Evolutionary conservation across 2,888 invertebrate genomes (phyloP).

Genomic region (Miltochrista miniata): DNA sequence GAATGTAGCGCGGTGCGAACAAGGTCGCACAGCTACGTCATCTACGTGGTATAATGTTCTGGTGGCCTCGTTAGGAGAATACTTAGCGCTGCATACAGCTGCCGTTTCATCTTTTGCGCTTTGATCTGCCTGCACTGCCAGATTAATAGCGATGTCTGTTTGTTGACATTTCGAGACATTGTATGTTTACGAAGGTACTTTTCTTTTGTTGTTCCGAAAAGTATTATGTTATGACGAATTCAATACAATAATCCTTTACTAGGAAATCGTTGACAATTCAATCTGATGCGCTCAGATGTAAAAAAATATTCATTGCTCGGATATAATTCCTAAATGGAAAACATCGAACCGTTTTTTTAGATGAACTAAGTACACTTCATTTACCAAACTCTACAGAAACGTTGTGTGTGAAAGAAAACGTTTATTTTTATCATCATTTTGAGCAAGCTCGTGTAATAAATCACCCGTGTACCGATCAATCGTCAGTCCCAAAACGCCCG

Average conservation of each 20-base stretch:
- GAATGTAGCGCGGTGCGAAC: conserved; percentile 2
- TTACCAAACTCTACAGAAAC: conserved; percentile 18
- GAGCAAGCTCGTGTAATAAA: conserved; percentile 39
- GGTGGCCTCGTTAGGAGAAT: conserved; percentile 32
- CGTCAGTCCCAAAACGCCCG: conserved; percentile 24
- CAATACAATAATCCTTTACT: no score
- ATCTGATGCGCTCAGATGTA: no score
- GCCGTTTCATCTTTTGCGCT: conserved; percentile 42
- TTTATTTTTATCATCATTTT: conserved; percentile 37
- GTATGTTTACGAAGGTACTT: neutral
- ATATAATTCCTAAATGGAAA: conserved; percentile 18
- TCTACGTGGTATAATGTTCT: conserved; percentile 16
- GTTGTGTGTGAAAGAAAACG: conserved; percentile 17
- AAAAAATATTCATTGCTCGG: no score
- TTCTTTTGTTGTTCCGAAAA: neutral
- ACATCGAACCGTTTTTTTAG: conserved; percentile 14
- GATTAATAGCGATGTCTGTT: conserved; percentile 33
- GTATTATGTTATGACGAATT: no score
- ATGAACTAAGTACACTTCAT: conserved; percentile 19
- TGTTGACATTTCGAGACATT: neutral
- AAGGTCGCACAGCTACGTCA: conserved; percentile 6
- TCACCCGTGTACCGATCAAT: conserved; percentile 46
- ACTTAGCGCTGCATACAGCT: conserved; percentile 29
- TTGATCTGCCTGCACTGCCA: conserved; percentile 35
- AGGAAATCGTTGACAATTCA: no score